Percentiles rank a stretch among this genome's conserved stretches.
These are phyloP conservation scores for Seladonia tumulorum DNA, from an alignment of 2,888 invertebrate species.

Conservation along the genomic window DNA sequence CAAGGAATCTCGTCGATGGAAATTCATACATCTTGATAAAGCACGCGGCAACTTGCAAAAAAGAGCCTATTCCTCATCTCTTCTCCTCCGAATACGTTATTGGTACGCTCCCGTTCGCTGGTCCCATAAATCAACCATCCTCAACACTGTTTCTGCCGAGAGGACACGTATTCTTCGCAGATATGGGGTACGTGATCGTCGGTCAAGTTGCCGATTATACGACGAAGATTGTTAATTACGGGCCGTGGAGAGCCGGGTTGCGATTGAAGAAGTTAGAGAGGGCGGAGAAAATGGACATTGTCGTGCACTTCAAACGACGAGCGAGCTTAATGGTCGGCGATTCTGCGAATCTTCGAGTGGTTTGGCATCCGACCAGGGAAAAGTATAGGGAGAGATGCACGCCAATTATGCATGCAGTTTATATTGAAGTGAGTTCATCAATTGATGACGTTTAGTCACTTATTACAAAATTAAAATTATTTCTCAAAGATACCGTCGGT, in stretches of 20 bases:
- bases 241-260: constrained; percentile 85
- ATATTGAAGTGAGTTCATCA: constrained; percentile 84
- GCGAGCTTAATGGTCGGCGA: constrained; percentile 85
- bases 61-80: constrained; percentile 85
- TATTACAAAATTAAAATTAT: too few relatives aligned
- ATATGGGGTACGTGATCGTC: constrained; percentile 86
- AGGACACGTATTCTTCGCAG: constrained; percentile 66
- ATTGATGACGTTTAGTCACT: background rate
- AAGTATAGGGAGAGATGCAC: constrained; percentile 84
- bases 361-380: constrained; percentile 85
- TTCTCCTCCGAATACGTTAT: constrained; percentile 84
- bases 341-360: constrained; percentile 85
- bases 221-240: constrained; percentile 86
- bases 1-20: constrained; percentile 84
- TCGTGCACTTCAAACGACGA: constrained; percentile 79
- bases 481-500: too few relatives aligned
- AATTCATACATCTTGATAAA: constrained; percentile 83
- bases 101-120: constrained; percentile 61
- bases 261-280: constrained; percentile 79
- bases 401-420: constrained; percentile 83
- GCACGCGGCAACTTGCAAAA: constrained; percentile 67
- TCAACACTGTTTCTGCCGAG: constrained; percentile 5
- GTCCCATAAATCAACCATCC: background rate
- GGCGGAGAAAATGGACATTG: constrained; percentile 76
- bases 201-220: constrained; percentile 84